Evolutionary conservation across 2,797 vertebrate species (phyloP), one percentile per base, ranked within the genome.

Genomic region (Capromys pilorides): DNA sequence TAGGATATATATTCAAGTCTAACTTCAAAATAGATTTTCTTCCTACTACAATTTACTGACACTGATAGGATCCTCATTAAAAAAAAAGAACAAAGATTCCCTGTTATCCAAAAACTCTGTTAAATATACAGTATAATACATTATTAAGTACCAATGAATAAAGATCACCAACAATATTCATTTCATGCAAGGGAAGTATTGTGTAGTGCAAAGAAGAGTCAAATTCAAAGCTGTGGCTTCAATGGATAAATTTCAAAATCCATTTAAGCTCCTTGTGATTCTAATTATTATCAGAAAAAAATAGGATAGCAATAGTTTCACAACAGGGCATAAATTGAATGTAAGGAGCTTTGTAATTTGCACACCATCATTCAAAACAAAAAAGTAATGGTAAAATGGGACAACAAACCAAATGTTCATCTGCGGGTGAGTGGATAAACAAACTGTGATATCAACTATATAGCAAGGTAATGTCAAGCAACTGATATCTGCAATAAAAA

Each of bases 241-340:
- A 88, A 93, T 36, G 79, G n/a, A 12, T 87, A 94, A 94, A 90
- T 86, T 86, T 91, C 16, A 69, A 92, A 94, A 92, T 62, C 14
- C 26, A 93, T 36, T 91, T 93, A 95, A 95, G 57, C 14, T 82
- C 39, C 22, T 31, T 80, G 7, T 93, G 69, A 16, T 57, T 88
- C 61, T 90, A 51, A 66, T 83, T 88, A 94, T 92, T 67, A 86
- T 61, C 54, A 91, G 75, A 94, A 97, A 92, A 71, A 86, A 75
- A 13, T 54, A 69, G n/a, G 93, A 79, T 75, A 77, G 54, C 21
- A 71, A 49, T 79, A 88, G 90, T 94, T 91, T 84, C 69, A 51
- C 93, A 92, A 85, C 5, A 88, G 22, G 62, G 59, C 2, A 36
- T 61, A 94, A 90, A 31, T 9, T 87, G 62, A 81, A 91, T 22